Evolutionary conservation across 2,797 vertebrate genomes (phyloP).

Genomic region (Onychomys leucogaster): DNA sequence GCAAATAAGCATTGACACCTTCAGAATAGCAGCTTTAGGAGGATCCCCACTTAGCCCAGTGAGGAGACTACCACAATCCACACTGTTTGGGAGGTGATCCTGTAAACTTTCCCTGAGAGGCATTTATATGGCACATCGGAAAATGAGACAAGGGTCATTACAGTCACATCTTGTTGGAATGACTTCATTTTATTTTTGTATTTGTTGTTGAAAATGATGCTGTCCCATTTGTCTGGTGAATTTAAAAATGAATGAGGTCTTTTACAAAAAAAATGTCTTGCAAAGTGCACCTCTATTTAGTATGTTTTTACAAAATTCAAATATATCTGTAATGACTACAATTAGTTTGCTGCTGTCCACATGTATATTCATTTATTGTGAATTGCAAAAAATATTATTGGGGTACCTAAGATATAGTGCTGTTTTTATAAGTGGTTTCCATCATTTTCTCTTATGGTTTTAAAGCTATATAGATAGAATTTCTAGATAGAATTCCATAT

Average conservation of each 20-base stretch:
- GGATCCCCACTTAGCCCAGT: neutral
- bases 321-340: neutral
- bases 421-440: neutral
- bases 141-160: constrained; percentile 40
- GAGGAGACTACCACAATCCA: neutral
- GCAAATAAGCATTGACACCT: constrained; percentile 23
- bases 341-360: neutral
- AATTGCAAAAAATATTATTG: neutral
- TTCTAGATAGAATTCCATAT: neutral
- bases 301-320: constrained; percentile 19
- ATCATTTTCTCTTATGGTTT: constrained; percentile 12
- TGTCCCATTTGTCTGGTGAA: neutral
- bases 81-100: neutral
- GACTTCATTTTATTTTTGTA: constrained; percentile 33
- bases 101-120: constrained; percentile 26
- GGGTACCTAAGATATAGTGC: neutral
- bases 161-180: neutral
- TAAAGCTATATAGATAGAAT: neutral
- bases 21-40: constrained; percentile 30
- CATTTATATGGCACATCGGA: neutral
- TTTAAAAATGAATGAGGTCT: constrained; percentile 18
- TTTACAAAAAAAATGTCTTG: neutral
- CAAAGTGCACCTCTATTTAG: neutral
- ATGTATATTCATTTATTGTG: neutral
- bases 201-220: constrained; percentile 33